Percentiles rank a stretch among this genome's conserved stretches.
phyloP scores from a whole-genome alignment of 2,888 invertebrate species.

The Troides aeacus region DNA sequence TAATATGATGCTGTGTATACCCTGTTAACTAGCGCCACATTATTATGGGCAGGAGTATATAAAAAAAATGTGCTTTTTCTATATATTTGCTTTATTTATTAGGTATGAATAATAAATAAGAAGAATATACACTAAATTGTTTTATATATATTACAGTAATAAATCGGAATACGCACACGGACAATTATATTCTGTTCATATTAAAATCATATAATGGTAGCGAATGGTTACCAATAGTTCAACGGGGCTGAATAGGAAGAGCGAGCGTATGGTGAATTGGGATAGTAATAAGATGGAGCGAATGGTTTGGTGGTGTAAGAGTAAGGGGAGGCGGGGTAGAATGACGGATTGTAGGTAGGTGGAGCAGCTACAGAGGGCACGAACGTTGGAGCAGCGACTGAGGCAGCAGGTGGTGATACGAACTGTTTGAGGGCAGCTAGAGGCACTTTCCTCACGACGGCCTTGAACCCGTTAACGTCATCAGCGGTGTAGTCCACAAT shows the following conservation, averaged over 20 bases:
- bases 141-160: not conserved
- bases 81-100: too few relatives aligned
- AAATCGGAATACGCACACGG: not conserved
- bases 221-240: slow-evolving; percentile 2
- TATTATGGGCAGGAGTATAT: too few relatives aligned
- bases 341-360: not conserved
- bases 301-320: slow-evolving; percentile 4
- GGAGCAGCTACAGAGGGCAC: slow-evolving; percentile 32
- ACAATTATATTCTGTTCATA: not conserved
- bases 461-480: slow-evolving; percentile 76
- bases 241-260: slow-evolving; percentile 11
- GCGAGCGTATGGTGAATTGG: slow-evolving; percentile 6
- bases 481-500: slow-evolving; percentile 78
- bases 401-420: slow-evolving; percentile 36
- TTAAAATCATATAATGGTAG: not conserved
- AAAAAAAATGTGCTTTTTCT: too few relatives aligned
- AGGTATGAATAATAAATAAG: not conserved
- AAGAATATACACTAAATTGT: not conserved
- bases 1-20: too few relatives aligned
- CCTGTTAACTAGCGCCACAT: too few relatives aligned
- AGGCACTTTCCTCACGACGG: slow-evolving; percentile 76
- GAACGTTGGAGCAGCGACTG: slow-evolving; percentile 33
- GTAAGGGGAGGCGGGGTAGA: slow-evolving; percentile 3
- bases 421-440: slow-evolving; percentile 42
- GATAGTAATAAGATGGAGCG: slow-evolving; percentile 17